Base-by-base conservation (phyloP, 2,888 invertebrate species). In the Oxyscelio sp. region DNA sequence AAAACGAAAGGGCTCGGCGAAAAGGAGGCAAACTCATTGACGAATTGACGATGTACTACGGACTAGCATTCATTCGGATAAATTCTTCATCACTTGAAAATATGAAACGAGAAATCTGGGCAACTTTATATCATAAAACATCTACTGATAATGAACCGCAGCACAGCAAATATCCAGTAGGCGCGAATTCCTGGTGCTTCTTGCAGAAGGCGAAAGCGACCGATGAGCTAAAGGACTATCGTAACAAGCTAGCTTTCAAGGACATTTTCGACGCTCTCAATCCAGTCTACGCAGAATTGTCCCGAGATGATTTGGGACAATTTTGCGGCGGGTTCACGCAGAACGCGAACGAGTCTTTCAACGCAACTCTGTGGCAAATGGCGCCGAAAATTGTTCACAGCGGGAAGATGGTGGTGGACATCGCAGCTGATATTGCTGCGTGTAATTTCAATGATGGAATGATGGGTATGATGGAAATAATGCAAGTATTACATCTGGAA, bases 111-210 rank as follows among this genome's bases (percentile, higher is more conserved):
- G n/a, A n/a, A n/a, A n/a, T n/a, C n/a, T n/a, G 78, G 73, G 89
- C 87, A 13, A 90, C 88, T 5, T 74, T 85, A 15, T 50, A 87
- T 52, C 88, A 89, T 56, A 88, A 86, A 21, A 65, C 84, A 38
- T 89, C 88, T 1, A 88, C 88, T 8, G 86, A 89, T 27, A n/a
- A n/a, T n/a, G n/a, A n/a, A n/a, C n/a, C n/a, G n/a, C n/a, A n/a
- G n/a, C n/a, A n/a, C n/a, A n/a, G 59, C 84, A n/a, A n/a, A n/a
- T n/a, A n/a, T n/a, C n/a, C n/a, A n/a, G n/a, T n/a, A n/a, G n/a
- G n/a, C n/a, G n/a, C n/a, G n/a, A n/a, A n/a, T n/a, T n/a, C n/a
- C n/a, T n/a, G n/a, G n/a, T n/a, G n/a, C n/a, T n/a, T n/a, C n/a
- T n/a, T n/a, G n/a, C n/a, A n/a, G n/a, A n/a, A n/a, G n/a, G n/a